A percentile compares a stretch with the other conserved stretches of the same genome.
Evolutionary conservation across 2,888 invertebrate species (phyloP).

Genomic region (Drosophila neutralis): DNA sequence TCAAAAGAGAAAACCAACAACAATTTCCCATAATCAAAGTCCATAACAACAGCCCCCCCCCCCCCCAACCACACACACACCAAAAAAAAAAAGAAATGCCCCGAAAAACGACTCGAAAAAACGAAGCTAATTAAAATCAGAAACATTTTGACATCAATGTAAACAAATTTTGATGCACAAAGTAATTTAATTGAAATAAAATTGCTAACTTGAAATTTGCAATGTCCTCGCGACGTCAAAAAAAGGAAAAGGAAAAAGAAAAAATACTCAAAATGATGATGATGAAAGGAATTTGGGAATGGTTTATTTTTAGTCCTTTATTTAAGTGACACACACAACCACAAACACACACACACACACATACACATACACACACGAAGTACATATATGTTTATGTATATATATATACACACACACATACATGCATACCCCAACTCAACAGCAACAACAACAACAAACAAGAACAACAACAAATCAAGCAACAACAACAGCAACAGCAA

Average conservation of each 20-base stretch:
- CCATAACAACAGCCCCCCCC: neutral
- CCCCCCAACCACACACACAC: neutral
- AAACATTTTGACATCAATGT: conserved; percentile 3
- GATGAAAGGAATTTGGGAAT: conserved; percentile 55
- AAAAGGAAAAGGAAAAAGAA: neutral
- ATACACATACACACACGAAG: conserved; percentile 4
- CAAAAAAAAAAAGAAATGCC: neutral
- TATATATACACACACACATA: conserved; percentile 21
- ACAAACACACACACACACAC: conserved; percentile 9
- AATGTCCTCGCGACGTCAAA: conserved; percentile 4
- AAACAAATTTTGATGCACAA: conserved; percentile 21
- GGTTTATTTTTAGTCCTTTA: conserved; percentile 67
- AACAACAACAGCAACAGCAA: conserved; percentile 18
- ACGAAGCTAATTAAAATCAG: conserved; percentile 8
- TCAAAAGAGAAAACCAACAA: conserved; percentile 5
- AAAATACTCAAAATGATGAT: conserved; percentile 15
- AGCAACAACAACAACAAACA: conserved; percentile 13
- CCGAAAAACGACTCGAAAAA: neutral
- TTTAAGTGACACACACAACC: conserved; percentile 59
- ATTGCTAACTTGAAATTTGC: conserved; percentile 29
- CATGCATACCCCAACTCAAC: conserved; percentile 30
- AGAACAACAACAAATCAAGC: conserved; percentile 17
- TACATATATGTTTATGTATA: conserved; percentile 16
- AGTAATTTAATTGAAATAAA: conserved; percentile 15
- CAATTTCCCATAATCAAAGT: conserved; percentile 9